These are phyloP conservation scores for Ptilorrhoa leucosticta DNA, from an alignment of 2,113 vertebrate genomes.

Conservation along the genomic window DNA sequence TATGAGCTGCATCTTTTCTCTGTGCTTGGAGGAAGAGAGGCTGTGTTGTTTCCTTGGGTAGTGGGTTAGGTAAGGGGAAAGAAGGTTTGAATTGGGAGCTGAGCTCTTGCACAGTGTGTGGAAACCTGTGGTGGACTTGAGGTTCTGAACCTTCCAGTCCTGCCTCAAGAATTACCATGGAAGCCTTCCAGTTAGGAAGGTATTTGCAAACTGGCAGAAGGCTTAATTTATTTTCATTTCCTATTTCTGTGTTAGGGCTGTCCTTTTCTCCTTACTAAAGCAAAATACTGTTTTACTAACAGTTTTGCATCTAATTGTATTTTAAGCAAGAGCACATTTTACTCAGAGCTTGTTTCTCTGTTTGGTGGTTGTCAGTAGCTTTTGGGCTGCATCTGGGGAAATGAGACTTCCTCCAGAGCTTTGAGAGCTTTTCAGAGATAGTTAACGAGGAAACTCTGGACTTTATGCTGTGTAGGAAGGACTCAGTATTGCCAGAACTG, in stretches of 20 bases:
- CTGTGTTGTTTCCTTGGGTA: neutral
- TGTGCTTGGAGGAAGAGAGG: neutral
- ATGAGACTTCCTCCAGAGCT: neutral
- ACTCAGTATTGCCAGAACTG: neutral
- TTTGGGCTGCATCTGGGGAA: neutral
- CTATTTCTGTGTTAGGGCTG: neutral
- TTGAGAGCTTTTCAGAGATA: neutral
- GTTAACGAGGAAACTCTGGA: neutral
- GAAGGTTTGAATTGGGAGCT: neutral
- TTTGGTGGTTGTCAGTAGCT: neutral
- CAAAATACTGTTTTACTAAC: neutral
- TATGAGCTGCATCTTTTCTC: neutral
- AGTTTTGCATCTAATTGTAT: neutral
- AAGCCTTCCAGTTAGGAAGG: neutral
- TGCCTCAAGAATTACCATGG: neutral
- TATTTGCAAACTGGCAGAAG: neutral
- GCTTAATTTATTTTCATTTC: neutral
- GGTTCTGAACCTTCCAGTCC: neutral
- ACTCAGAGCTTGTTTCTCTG: neutral
- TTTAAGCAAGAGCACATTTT: neutral
- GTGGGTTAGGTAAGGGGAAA: neutral
- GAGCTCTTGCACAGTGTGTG: neutral
- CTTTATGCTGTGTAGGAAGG: neutral
- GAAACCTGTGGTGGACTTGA: neutral
- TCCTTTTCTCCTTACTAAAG: neutral